Conservation (phyloP, 2,888 invertebrate genomes). For the Epicampocera succincta region DNA sequence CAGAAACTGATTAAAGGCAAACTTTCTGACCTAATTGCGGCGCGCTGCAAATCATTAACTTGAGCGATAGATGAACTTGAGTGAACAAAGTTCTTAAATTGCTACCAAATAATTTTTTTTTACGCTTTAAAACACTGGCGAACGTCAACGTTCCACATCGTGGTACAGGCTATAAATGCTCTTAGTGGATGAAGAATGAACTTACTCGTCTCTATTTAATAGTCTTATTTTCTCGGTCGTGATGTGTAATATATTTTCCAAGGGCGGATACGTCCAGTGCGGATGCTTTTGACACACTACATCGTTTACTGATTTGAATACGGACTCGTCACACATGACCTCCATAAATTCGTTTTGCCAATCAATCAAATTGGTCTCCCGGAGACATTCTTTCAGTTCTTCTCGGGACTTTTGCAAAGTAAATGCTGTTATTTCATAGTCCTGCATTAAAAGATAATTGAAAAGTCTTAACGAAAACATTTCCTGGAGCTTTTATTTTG, state of each 20-base stretch:
- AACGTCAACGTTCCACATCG: no score
- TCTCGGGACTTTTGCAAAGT: constrained; percentile 31
- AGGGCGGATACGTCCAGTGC: constrained; percentile 27
- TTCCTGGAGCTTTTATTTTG: no score
- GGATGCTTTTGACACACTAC: constrained; percentile 41
- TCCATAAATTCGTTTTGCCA: constrained; percentile 1
- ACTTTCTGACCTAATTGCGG: no score
- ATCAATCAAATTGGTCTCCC: constrained; percentile 23
- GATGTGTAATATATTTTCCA: constrained; percentile 45
- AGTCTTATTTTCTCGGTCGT: constrained; percentile 35
- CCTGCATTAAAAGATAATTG: not conserved
- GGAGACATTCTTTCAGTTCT: constrained; percentile 47
- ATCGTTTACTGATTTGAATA: constrained; percentile 34
- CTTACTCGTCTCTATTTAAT: constrained; percentile 33
- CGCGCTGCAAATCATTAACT: no score
- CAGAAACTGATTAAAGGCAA: no score
- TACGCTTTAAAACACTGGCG: no score
- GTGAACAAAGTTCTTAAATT: no score
- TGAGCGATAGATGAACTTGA: no score
- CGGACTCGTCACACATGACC: constrained; percentile 45
- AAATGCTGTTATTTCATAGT: constrained; percentile 36
- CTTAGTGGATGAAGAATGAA: not conserved
- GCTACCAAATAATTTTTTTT: no score
- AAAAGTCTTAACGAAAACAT: not conserved
- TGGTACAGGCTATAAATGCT: no score